Evolutionary conservation across 2,113 vertebrate species (phyloP).

Genomic region (Ceuthmochares aereus): DNA sequence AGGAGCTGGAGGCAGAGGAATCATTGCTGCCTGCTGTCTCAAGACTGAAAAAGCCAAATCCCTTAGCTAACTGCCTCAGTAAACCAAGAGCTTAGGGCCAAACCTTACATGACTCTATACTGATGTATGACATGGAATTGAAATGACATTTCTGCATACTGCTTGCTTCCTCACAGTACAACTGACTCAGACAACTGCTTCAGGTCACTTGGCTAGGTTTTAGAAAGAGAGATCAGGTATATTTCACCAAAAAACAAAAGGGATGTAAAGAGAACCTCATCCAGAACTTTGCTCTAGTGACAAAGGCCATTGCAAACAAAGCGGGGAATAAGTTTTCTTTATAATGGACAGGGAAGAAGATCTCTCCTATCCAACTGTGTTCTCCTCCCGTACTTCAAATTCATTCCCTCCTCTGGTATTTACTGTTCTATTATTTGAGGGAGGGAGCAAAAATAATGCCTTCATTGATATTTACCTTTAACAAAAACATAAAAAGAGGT

Average conservation of each 20-base stretch:
- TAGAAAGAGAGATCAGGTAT: background rate
- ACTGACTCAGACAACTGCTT: background rate
- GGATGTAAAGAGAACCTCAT: background rate
- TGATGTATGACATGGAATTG: background rate
- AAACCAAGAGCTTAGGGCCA: background rate
- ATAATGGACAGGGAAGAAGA: background rate
- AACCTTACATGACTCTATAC: background rate
- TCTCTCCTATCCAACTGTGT: background rate
- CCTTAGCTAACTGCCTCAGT: background rate
- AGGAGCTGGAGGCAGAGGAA: background rate
- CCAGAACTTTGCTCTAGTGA: background rate
- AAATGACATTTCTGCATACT: background rate
- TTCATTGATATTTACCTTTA: slow-evolving; percentile 82
- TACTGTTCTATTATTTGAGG: background rate
- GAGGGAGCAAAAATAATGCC: background rate
- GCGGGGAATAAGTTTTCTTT: background rate
- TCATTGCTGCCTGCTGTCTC: background rate
- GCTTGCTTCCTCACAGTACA: background rate
- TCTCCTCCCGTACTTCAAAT: background rate
- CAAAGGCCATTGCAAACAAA: background rate
- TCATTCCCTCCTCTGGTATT: background rate
- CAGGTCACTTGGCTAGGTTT: background rate
- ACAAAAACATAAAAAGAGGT: slow-evolving; percentile 90
- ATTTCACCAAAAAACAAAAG: background rate
- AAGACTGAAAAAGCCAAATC: background rate